Evolutionary conservation across 1,140 invertebrate genomes (phyloP).

Genomic region (Drosophila trapezifrons): DNA sequence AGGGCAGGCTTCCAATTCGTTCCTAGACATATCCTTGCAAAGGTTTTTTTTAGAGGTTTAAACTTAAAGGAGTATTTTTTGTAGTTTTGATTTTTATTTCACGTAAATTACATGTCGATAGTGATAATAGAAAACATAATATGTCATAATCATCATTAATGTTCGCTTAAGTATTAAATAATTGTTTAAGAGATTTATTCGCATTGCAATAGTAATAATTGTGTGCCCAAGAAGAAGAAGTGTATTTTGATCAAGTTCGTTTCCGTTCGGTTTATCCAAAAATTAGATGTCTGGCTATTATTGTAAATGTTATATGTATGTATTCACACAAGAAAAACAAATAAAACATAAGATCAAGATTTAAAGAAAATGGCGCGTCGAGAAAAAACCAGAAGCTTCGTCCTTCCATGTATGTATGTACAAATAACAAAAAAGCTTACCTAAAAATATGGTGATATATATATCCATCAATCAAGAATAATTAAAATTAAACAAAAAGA

Average conservation of each 20-base stretch:
- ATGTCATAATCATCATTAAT: slow-evolving; percentile 74
- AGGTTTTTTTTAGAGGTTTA: background rate
- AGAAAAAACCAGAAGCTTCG: slow-evolving; percentile 46
- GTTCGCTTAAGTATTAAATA: slow-evolving; percentile 78
- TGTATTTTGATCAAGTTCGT: slow-evolving; percentile 17
- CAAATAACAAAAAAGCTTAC: slow-evolving; percentile 79
- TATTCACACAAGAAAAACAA: slow-evolving; percentile 61
- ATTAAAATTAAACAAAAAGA: slow-evolving; percentile 76
- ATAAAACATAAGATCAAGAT: slow-evolving; percentile 43
- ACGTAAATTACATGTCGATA: slow-evolving; percentile 80
- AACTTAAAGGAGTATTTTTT: slow-evolving; percentile 29
- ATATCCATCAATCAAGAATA: slow-evolving; percentile 47
- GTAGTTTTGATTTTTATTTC: slow-evolving; percentile 72
- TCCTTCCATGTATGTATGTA: slow-evolving; percentile 68
- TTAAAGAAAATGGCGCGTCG: slow-evolving; percentile 69
- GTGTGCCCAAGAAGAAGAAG: slow-evolving; percentile 29
- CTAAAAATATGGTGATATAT: slow-evolving; percentile 46
- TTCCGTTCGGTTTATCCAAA: slow-evolving; percentile 29
- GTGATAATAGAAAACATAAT: slow-evolving; percentile 81
- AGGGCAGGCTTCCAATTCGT: slow-evolving; percentile 10
- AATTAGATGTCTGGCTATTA: slow-evolving; percentile 23
- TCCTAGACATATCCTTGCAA: slow-evolving; percentile 21
- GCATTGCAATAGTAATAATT: slow-evolving; percentile 51
- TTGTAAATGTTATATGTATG: slow-evolving; percentile 35
- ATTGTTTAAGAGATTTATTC: slow-evolving; percentile 76